These are phyloP conservation scores for Crocuta crocuta DNA, from an alignment of 2,113 vertebrate species.

Conservation along the genomic window DNA sequence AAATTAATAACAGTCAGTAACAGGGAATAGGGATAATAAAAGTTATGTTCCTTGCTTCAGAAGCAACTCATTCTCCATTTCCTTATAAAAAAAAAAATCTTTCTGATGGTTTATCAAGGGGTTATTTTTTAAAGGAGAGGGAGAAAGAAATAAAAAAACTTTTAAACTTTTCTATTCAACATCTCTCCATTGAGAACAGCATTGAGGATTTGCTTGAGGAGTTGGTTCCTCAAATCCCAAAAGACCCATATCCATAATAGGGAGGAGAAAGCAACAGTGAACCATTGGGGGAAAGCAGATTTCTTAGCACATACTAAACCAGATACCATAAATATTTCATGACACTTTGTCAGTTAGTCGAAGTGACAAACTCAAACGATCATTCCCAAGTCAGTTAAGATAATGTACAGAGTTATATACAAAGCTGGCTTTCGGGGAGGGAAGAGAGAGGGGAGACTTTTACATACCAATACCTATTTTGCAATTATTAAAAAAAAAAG, in stretches of 20 bases:
- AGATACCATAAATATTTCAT: neutral
- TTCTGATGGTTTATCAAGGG: neutral
- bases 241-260: neutral
- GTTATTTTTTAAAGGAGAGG: neutral
- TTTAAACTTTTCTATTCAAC: neutral
- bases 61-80: constrained; percentile 57
- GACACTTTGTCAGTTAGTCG: neutral
- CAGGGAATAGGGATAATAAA: constrained; percentile 69
- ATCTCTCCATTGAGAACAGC: neutral
- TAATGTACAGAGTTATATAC: neutral
- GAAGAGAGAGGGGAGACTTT: neutral
- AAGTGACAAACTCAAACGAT: neutral
- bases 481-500: constrained; percentile 49
- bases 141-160: neutral
- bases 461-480: constrained; percentile 48
- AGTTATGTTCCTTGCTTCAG: constrained; percentile 56
- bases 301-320: neutral
- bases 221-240: neutral
- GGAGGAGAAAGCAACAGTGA: neutral
- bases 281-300: neutral
- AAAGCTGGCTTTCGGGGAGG: neutral
- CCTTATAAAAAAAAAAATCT: neutral
- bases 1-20: constrained; percentile 77
- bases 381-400: neutral
- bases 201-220: neutral